Base-by-base conservation (phyloP, 1,140 invertebrate species). In the Caenorhabditis briggsae region DNA sequence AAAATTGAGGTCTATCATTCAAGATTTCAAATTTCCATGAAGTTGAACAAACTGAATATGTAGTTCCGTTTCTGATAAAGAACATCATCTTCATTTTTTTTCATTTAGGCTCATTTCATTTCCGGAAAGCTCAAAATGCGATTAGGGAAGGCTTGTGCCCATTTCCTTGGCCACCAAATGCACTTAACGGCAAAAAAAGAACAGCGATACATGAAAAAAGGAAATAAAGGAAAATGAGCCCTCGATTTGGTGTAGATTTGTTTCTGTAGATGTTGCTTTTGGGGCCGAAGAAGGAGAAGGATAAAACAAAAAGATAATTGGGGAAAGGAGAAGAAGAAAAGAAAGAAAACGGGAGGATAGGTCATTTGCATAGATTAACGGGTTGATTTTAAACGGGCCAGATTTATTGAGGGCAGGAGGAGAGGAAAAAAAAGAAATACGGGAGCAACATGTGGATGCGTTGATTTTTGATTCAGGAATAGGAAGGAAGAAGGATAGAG, bases 351-450 rank as follows among this genome's bases (percentile, higher is more conserved):
- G 33, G 33, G 33, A 33, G 33, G 33, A 33, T 33, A 33, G 70
- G 70, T 78, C 70, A 78, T 78, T 78, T 78, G 46, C 70, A 78
- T 78, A 78, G 70, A 78, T 78, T 53, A 74, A 78, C 64, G 61
- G 70, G 70, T 46, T 70, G 65, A 70, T 70, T 48, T n/a, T 46
- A 46, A 46, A 20, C 18, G 23, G 41, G 46, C 8, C 16, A 8
- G 18, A n/a, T 58, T 20, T 58, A 58, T 58, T n/a, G 56, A 53
- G 33, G 9, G 50, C 50, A 53, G 50, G 16, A 16, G 16, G 50
- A 53, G 50, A 58, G 8, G 41, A 8, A 48, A 14, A 70, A 41
- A n/a, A n/a, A 20, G 65, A 33, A 33, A 33, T 23, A 64, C 25
- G 9, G 9, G 25, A 16, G 50, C 50, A 53, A 33, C 20, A 33